Conservation (phyloP, 2,888 invertebrate species). For the Hedya salicella region DNA sequence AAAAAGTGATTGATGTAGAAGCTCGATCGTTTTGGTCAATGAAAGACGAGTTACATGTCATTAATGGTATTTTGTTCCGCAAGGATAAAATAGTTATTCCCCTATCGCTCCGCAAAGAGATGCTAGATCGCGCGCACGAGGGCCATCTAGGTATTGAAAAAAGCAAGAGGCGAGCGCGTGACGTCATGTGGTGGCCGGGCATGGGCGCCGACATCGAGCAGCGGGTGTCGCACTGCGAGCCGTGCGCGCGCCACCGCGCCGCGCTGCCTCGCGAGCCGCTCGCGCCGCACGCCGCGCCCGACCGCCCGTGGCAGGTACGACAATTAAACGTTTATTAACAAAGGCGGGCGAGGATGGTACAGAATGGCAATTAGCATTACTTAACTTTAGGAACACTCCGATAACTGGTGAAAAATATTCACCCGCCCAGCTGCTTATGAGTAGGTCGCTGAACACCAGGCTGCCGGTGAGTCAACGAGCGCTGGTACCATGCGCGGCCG, state of each 20-base stretch:
- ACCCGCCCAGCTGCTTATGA: too few species aligned
- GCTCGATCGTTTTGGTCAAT: not conserved
- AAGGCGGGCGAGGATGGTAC: too few species aligned
- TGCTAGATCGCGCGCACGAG: slow-evolving; percentile 14
- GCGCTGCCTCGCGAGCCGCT: slow-evolving; percentile 45
- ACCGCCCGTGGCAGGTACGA: slow-evolving; percentile 13
- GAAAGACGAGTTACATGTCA: not conserved
- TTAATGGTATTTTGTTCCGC: not conserved
- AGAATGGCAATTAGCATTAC: too few species aligned
- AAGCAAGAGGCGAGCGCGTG: slow-evolving; percentile 44
- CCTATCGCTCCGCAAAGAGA: not conserved
- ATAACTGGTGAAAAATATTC: too few species aligned
- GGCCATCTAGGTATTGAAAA: slow-evolving; percentile 43
- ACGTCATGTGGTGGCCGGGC: slow-evolving; percentile 46
- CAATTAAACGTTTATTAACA: too few species aligned
- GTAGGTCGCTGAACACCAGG: too few species aligned
- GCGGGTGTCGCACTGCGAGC: slow-evolving; percentile 39
- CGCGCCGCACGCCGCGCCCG: slow-evolving; percentile 39
- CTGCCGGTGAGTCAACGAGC: too few species aligned
- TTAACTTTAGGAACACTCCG: too few species aligned
- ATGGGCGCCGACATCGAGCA: slow-evolving; percentile 45
- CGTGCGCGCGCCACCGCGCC: slow-evolving; percentile 45
- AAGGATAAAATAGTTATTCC: not conserved
- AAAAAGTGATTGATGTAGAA: not conserved
- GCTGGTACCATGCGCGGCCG: not conserved